Evolutionary conservation across 2,113 vertebrate genomes (phyloP).

Genomic region (Epinephelus lanceolatus): DNA sequence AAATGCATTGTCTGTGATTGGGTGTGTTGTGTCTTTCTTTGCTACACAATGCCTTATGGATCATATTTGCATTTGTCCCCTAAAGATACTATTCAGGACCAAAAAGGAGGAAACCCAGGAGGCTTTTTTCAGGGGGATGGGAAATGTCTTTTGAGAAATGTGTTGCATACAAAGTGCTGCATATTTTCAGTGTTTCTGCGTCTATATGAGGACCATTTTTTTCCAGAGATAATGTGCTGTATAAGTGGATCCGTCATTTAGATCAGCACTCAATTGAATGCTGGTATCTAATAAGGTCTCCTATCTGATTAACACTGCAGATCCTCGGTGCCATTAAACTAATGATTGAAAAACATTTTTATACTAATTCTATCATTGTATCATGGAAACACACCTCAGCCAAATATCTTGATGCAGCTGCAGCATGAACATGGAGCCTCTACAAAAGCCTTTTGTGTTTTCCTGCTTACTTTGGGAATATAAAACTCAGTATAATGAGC

Average conservation of each 20-base stretch:
- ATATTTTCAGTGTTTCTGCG: not conserved
- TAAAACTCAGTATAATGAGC: slow-evolving; percentile 8
- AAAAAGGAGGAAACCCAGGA: slow-evolving; percentile 7
- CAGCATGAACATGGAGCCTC: not conserved
- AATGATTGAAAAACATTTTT: not conserved
- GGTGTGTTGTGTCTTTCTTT: slow-evolving; percentile 34
- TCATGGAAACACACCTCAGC: slow-evolving; percentile 6
- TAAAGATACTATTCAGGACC: slow-evolving; percentile 11
- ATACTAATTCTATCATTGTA: not conserved
- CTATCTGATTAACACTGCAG: not conserved
- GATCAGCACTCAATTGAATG: not conserved
- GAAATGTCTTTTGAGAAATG: slow-evolving; percentile 1
- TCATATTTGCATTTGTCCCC: slow-evolving; percentile 68
- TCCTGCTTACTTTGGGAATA: slow-evolving; percentile 19
- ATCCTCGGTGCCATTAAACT: not conserved
- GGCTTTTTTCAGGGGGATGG: slow-evolving; percentile 5
- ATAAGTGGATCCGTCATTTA: not conserved
- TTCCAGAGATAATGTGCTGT: not conserved
- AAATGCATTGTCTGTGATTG: slow-evolving; percentile 31
- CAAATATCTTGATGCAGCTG: not conserved
- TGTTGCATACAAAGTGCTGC: slow-evolving; percentile 4
- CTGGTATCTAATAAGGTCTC: not conserved
- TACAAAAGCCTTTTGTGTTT: slow-evolving; percentile 22
- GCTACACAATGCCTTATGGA: slow-evolving; percentile 40
- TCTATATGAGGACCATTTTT: not conserved